Percentiles rank a stretch among this genome's conserved stretches.
phyloP scores from a whole-genome alignment of 2,888 invertebrate genomes.

The Napeogenes sylphis region DNA sequence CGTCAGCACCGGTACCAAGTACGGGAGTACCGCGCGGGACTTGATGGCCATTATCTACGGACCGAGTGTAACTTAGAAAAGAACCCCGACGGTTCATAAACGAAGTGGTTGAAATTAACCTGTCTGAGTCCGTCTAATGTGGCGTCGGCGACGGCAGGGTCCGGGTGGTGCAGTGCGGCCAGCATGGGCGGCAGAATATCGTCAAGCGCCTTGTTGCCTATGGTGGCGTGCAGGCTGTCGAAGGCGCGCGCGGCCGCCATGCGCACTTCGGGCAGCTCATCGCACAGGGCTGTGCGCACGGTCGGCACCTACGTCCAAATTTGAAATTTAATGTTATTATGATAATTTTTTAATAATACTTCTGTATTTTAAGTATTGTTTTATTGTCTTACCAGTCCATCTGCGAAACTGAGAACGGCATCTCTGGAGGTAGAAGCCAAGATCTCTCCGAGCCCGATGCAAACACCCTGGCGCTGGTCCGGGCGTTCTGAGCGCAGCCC shows the following conservation, averaged over 20 bases:
- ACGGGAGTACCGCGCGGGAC: constrained; percentile 95
- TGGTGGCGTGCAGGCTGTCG: constrained; percentile 95
- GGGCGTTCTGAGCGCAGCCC: constrained; percentile 94
- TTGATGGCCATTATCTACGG: constrained; percentile 93
- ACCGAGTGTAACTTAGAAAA: too few species aligned
- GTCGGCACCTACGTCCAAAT: constrained; percentile 80
- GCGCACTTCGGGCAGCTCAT: constrained; percentile 94
- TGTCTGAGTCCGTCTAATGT: constrained; percentile 97
- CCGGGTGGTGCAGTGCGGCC: constrained; percentile 83
- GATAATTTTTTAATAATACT: too few species aligned
- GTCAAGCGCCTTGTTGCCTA: constrained; percentile 95
- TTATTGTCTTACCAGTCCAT: constrained; percentile 50
- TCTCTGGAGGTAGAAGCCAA: constrained; percentile 97
- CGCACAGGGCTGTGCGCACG: constrained; percentile 95
- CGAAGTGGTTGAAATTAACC: constrained; percentile 38
- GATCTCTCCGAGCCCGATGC: constrained; percentile 98
- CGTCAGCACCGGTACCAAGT: constrained; percentile 96
- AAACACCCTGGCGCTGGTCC: constrained; percentile 98
- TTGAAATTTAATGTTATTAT: too few species aligned
- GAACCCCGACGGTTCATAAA: too few species aligned
- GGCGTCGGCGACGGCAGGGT: constrained; percentile 88
- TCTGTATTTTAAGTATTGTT: background rate
- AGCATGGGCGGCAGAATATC: constrained; percentile 97
- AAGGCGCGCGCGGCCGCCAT: constrained; percentile 98
- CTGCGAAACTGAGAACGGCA: constrained; percentile 87